Conservation (phyloP, 1,140 invertebrate genomes). For the Bathynomus jamesi region DNA sequence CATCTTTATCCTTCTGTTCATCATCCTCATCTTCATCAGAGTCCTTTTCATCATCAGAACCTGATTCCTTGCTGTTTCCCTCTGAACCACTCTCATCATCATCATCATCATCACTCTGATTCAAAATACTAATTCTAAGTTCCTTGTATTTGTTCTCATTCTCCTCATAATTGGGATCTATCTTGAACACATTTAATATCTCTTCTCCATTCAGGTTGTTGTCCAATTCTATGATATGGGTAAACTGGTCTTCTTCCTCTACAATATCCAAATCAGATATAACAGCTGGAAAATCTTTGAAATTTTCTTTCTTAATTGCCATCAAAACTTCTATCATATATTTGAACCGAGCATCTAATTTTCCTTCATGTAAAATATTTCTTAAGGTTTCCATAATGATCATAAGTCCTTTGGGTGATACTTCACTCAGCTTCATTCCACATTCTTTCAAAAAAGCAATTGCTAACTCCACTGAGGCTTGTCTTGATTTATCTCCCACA, state of each 20-base stretch:
- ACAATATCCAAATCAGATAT: conserved; percentile 86
- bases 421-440: conserved; percentile 85
- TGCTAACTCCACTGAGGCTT: conserved; percentile 83
- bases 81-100: conserved; percentile 55
- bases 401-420: conserved; percentile 80
- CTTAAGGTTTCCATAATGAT: conserved; percentile 93
- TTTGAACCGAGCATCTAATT: conserved; percentile 81
- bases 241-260: conserved; percentile 94
- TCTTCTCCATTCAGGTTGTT: conserved; percentile 70
- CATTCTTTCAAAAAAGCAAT: conserved; percentile 95
- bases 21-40: conserved; percentile 38
- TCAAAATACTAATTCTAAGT: conserved; percentile 54
- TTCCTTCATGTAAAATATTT: conserved; percentile 86
- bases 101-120: conserved; percentile 53
- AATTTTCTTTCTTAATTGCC: conserved; percentile 81
- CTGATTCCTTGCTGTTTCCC: conserved; percentile 21
- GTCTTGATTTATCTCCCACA: conserved; percentile 30
- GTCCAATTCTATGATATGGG: conserved; percentile 84
- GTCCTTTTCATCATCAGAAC: conserved; percentile 39
- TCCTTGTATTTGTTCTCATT: conserved; percentile 96
- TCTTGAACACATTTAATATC: conserved; percentile 92
- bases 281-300: conserved; percentile 86
- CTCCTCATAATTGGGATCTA: conserved; percentile 80
- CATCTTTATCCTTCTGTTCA: conserved; percentile 39
- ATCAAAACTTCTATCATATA: conserved; percentile 99